Conservation (phyloP, 2,797 vertebrate species). For the Myotis planiceps region DNA sequence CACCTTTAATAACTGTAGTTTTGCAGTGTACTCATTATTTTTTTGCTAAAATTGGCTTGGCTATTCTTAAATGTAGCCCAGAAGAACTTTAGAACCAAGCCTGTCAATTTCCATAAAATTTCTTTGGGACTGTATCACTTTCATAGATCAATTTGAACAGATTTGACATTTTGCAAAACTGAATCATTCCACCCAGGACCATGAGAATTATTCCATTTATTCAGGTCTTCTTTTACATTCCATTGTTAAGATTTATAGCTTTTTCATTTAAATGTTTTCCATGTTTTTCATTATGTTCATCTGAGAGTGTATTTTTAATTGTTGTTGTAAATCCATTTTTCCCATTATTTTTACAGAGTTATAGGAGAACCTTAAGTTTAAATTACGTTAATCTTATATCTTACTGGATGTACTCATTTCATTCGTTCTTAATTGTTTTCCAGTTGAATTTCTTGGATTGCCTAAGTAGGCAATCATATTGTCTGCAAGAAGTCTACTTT, state of each 20-base stretch:
- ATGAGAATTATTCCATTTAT: background rate
- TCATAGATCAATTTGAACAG: background rate
- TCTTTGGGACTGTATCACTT: background rate
- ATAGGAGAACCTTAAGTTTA: background rate
- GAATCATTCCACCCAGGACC: background rate
- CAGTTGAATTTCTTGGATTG: background rate
- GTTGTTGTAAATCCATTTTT: background rate
- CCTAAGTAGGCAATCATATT: background rate
- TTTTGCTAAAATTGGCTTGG: background rate
- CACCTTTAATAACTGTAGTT: background rate
- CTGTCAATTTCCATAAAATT: background rate
- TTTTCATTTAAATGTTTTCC: background rate
- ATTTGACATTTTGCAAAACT: background rate
- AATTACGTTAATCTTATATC: background rate
- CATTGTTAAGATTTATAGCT: background rate
- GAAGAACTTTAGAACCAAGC: slow-evolving; percentile 2
- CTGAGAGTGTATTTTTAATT: background rate
- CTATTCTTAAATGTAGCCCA: background rate
- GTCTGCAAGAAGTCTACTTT: background rate
- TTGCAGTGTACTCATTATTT: background rate
- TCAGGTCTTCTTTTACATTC: background rate
- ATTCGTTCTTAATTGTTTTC: slow-evolving; percentile 27
- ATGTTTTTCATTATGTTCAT: background rate
- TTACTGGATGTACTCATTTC: background rate
- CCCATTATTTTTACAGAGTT: background rate